Conservation (phyloP, 2,113 vertebrate genomes). For the Paracanthobrama guichenoti region DNA sequence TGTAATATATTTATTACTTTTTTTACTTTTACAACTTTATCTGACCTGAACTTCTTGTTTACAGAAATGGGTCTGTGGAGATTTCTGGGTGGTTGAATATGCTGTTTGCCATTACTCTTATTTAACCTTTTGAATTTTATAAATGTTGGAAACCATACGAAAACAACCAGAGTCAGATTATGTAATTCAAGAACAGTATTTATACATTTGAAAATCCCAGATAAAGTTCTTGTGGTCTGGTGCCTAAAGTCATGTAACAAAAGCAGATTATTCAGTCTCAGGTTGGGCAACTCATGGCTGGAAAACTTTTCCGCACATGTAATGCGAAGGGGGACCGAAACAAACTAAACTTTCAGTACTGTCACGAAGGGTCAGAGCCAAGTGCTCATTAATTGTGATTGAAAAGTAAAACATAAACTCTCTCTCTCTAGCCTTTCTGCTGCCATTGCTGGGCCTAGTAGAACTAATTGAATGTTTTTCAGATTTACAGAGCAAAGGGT, state of each 20-base stretch:
- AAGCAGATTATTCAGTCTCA: background rate
- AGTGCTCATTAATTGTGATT: conserved; percentile 47
- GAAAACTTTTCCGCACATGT: background rate
- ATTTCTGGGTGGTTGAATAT: background rate
- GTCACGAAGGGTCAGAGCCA: background rate
- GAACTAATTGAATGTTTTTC: background rate
- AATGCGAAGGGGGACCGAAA: background rate
- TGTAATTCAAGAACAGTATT: background rate
- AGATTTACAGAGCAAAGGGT: no score
- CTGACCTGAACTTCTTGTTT: background rate
- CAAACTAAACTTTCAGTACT: background rate
- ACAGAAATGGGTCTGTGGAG: background rate
- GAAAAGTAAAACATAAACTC: conserved; percentile 42
- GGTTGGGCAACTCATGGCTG: background rate
- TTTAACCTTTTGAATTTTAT: background rate
- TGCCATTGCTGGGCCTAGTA: background rate
- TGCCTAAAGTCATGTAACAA: background rate
- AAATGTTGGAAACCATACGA: background rate
- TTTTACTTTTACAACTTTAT: background rate
- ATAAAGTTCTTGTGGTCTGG: background rate
- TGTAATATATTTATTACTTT: no score
- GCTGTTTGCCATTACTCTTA: conserved; percentile 8
- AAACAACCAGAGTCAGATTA: background rate
- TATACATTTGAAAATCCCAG: background rate
- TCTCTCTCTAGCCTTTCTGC: conserved; percentile 11